phyloP scores from a whole-genome alignment of 1,140 invertebrate species.

The Drosophila leontia region DNA sequence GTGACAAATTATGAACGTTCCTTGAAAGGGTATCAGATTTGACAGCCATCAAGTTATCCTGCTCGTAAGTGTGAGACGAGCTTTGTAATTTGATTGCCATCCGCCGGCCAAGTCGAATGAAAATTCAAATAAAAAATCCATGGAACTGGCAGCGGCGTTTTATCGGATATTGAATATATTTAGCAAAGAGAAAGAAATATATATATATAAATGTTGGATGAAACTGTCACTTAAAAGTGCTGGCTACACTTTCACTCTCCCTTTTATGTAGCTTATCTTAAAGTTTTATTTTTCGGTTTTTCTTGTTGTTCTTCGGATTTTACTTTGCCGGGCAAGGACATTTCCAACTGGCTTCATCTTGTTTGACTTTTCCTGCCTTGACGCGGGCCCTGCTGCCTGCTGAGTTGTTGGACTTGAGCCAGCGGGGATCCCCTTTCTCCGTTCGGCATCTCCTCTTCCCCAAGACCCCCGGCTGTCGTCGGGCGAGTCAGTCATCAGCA shows the following conservation, averaged over 20 bases:
- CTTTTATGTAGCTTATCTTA: constrained; percentile 46
- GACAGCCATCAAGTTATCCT: constrained; percentile 11
- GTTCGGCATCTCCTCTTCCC: neutral
- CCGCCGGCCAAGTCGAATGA: constrained; percentile 1
- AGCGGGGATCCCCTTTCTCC: constrained; percentile 6
- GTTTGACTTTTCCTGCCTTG: constrained; percentile 63
- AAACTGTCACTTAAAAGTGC: constrained; percentile 41
- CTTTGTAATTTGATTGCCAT: constrained; percentile 29
- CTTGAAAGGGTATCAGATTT: constrained; percentile 5
- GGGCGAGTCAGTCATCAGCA: constrained; percentile 63
- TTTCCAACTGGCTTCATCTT: constrained; percentile 64
- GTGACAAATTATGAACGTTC: no score
- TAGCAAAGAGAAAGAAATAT: constrained; percentile 22
- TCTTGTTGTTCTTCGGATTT: constrained; percentile 26
- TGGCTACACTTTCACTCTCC: constrained; percentile 39
- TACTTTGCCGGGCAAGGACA: constrained; percentile 53
- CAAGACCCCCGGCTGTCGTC: constrained; percentile 40
- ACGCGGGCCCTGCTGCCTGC: constrained; percentile 52
- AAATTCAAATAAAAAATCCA: constrained; percentile 30
- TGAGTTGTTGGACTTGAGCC: constrained; percentile 51
- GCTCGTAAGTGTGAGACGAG: constrained; percentile 8
- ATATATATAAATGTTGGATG: constrained; percentile 22
- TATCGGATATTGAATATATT: constrained; percentile 49
- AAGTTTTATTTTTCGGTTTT: constrained; percentile 47
- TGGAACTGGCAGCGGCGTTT: constrained; percentile 7